Base-by-base conservation (phyloP, 92 coral and sea anemone genomes). In the Zoanthus sansibaricus region DNA sequence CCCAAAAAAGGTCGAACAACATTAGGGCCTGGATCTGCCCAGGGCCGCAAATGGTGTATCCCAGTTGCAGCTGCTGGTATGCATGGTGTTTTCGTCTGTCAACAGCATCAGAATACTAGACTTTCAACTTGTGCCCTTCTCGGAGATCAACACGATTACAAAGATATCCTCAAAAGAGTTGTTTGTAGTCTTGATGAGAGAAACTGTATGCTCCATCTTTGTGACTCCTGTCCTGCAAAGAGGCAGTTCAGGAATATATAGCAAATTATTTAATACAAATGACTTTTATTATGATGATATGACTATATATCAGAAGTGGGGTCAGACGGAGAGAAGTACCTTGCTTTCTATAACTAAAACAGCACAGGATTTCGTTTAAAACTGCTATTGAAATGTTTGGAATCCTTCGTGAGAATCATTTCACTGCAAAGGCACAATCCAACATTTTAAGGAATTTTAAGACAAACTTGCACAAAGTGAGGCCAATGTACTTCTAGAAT, bases 151-250 rank as follows among this genome's bases (percentile, higher is more conserved):
- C 42, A 37, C 3, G 2, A 37, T 4, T 37, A 37, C 4, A 37
- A 37, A 2, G 4, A 37, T 4, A 37, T 37, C 42, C 42, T 37
- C 42, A 37, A 4, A 2, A 37, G 42, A 37, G 42, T 4, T 37
- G 42, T 37, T 37, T 37, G 42, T 4, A 37, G 4, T 4, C 42
- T 37, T 37, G 1, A 37, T 37, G 42, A 0, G 2, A 37, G 4
- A 37, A 37, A 37, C 4, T 37, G 42, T 37, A 37, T 37, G 42
- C 42, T 37, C 25, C 83, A 61, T 64, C 37, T 68, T 46, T 75
- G 89, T 71, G 89, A 75, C 33, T 30, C 45, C 71, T 75, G 83
- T 76, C 89, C 89, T 30, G 82, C 58, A 44, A 59, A 33, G 67
- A 78, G 44, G 52, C 69, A 52, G 45, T 66, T 66, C 52, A 49